These are phyloP conservation scores for Stenichneumon culpator DNA, from an alignment of 2,888 invertebrate genomes.

Conservation along the genomic window DNA sequence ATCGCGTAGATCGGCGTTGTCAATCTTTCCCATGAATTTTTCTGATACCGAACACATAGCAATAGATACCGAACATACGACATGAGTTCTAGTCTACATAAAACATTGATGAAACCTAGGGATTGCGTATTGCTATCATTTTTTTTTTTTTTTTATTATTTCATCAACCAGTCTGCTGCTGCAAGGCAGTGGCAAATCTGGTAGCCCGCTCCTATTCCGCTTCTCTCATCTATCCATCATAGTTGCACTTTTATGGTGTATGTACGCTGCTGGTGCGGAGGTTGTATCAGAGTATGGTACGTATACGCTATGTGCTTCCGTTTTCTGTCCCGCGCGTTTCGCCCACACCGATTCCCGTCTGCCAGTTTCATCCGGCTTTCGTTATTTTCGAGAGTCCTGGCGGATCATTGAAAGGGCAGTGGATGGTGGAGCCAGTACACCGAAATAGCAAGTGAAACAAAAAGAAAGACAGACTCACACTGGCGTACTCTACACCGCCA, in stretches of 20 bases:
- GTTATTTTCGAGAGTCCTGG: conserved; percentile 43
- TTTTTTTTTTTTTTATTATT: conserved; percentile 10
- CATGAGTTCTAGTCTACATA: neutral
- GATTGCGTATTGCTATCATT: neutral
- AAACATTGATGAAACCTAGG: conserved; percentile 16
- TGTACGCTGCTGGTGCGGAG: conserved; percentile 1
- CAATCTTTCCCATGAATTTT: neutral
- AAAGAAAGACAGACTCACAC: conserved; percentile 15
- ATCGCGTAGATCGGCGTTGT: neutral
- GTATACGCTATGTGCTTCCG: conserved; percentile 51
- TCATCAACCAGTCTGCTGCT: neutral
- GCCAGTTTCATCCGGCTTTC: conserved; percentile 56
- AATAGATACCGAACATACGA: neutral
- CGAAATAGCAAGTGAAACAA: conserved; percentile 40
- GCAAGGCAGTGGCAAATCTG: conserved; percentile 24
- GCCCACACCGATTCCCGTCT: conserved; percentile 33
- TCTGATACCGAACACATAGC: neutral
- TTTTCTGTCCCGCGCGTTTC: conserved; percentile 44
- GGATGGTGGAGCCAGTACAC: neutral
- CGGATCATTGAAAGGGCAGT: conserved; percentile 54
- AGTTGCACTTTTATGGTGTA: conserved; percentile 36
- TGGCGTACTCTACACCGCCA: neutral
- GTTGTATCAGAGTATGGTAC: neutral
- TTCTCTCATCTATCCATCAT: conserved; percentile 25
- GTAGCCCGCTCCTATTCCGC: conserved; percentile 15